Conservation (phyloP, 2,797 vertebrate species). For the Gallinago stenura region DNA sequence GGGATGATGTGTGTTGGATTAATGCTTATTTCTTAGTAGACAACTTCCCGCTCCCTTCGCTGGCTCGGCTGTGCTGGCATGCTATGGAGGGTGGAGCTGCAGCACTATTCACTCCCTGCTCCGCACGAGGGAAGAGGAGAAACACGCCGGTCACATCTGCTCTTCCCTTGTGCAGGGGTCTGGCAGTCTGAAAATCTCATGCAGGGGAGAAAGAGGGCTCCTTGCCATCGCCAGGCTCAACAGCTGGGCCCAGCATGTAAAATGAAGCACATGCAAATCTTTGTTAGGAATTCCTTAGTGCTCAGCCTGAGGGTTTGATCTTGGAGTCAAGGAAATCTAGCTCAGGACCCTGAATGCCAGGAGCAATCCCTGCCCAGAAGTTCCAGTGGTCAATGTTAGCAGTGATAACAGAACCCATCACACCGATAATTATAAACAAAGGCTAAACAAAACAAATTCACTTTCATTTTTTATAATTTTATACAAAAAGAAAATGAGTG, state of each 20-base stretch:
- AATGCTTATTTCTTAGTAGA: neutral
- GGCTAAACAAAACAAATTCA: neutral
- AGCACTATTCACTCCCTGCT: neutral
- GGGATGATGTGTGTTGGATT: neutral
- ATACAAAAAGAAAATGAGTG: neutral
- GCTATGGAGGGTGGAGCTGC: constrained; percentile 37
- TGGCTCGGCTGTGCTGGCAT: neutral
- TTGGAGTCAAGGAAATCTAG: constrained; percentile 17
- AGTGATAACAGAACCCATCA: neutral
- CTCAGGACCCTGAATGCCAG: neutral
- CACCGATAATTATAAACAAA: constrained; percentile 24
- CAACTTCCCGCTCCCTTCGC: neutral
- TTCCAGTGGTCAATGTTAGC: neutral
- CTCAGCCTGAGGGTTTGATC: constrained; percentile 21
- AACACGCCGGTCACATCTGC: constrained; percentile 26
- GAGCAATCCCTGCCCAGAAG: neutral
- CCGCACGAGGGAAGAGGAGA: neutral
- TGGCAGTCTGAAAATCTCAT: constrained; percentile 50
- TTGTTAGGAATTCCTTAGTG: constrained; percentile 15
- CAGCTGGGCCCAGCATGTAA: constrained; percentile 54
- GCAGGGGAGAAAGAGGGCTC: constrained; percentile 44
- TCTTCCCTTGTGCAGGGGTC: constrained; percentile 24
- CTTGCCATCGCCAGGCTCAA: constrained; percentile 51
- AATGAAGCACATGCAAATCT: constrained; percentile 47
- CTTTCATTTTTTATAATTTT: constrained; percentile 5